Conservation (phyloP, 1,140 invertebrate species). For the Euborellia annulipes region DNA sequence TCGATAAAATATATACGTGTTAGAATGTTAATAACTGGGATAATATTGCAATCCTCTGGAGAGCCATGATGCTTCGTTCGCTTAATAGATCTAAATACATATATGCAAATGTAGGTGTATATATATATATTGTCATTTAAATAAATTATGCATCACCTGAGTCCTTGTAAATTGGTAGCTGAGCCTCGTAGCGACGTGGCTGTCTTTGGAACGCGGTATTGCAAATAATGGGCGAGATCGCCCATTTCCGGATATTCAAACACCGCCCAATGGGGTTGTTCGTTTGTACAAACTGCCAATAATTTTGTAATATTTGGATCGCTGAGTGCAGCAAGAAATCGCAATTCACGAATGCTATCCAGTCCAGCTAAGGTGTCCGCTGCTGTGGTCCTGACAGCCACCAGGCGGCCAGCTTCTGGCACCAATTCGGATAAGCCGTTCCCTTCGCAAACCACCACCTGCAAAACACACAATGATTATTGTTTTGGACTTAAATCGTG, state of each 20-base stretch:
- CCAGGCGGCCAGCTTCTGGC: constrained; percentile 27
- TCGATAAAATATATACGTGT: too few relatives aligned
- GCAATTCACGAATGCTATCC: constrained; percentile 43
- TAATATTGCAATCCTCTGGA: too few relatives aligned
- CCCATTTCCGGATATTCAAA: constrained; percentile 64
- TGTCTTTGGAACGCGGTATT: constrained; percentile 30
- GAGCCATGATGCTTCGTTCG: too few relatives aligned
- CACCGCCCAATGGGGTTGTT: constrained; percentile 50
- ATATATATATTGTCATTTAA: constrained; percentile 3
- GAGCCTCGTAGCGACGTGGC: constrained; percentile 24
- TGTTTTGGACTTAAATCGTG: constrained; percentile 56
- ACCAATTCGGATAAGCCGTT: constrained; percentile 32
- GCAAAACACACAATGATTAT: constrained; percentile 28
- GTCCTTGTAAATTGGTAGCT: constrained; percentile 27
- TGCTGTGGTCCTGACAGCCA: constrained; percentile 30
- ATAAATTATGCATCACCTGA: constrained; percentile 22
- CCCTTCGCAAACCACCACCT: constrained; percentile 38
- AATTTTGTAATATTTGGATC: constrained; percentile 60
- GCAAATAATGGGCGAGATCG: constrained; percentile 61
- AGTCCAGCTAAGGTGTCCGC: constrained; percentile 22
- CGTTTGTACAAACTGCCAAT: constrained; percentile 46
- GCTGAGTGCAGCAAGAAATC: constrained; percentile 51
- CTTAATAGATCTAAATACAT: background rate
- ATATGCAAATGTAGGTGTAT: constrained; percentile 1
- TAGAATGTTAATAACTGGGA: too few relatives aligned